A percentile compares a stretch with the other conserved stretches of the same genome.
These are phyloP conservation scores for Amphiprion ocellaris DNA, from an alignment of 2,113 vertebrate genomes.

Conservation along the genomic window DNA sequence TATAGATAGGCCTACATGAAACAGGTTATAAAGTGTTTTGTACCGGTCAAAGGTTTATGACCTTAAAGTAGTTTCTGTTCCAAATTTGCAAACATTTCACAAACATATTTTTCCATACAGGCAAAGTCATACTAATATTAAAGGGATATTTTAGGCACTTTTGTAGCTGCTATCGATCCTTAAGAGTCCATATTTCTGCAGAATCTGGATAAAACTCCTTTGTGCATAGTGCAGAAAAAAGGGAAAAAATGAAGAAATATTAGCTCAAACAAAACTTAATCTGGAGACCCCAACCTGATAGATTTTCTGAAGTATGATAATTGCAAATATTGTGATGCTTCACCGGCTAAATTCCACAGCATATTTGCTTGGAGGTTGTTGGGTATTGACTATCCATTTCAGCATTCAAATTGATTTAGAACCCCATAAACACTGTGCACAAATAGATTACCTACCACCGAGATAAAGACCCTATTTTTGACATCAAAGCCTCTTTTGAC, in stretches of 20 bases:
- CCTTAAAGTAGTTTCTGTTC: neutral
- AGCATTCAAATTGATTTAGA: neutral
- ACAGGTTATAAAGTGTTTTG: neutral
- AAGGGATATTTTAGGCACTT: neutral
- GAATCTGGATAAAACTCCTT: too few relatives aligned
- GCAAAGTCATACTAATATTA: neutral
- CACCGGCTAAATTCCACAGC: neutral
- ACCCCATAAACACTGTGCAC: neutral
- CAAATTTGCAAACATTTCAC: too few relatives aligned
- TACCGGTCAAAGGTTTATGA: neutral
- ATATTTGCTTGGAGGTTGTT: constrained; percentile 6
- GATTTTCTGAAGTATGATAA: too few relatives aligned
- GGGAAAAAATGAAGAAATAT: neutral
- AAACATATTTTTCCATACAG: neutral
- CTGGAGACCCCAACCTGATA: too few relatives aligned
- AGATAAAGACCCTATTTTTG: constrained; percentile 29
- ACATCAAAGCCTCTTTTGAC: constrained; percentile 8
- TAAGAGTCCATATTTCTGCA: too few relatives aligned
- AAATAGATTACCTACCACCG: constrained; percentile 1
- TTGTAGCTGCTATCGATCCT: too few relatives aligned
- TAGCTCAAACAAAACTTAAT: too few relatives aligned
- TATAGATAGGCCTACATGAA: neutral
- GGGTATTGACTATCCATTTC: neutral
- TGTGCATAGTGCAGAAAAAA: neutral
- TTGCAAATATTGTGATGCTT: too few relatives aligned